Base-by-base conservation (phyloP, 2,888 invertebrate species). In the Suillia variegata region DNA sequence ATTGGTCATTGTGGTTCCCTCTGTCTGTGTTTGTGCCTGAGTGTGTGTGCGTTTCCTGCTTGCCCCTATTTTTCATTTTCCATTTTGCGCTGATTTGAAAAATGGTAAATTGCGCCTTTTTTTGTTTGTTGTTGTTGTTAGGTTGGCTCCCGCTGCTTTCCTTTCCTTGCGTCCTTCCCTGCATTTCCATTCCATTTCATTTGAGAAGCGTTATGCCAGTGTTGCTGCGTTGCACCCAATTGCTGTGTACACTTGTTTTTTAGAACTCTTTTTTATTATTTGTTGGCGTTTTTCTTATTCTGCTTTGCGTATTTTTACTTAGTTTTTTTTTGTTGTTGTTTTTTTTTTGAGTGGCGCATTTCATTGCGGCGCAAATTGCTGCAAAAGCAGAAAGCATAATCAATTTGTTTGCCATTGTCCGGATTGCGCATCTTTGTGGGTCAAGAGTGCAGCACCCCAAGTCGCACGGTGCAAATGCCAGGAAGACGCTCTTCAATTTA, bases 141-240 rank as follows among this genome's bases (percentile, higher is more conserved):
- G 3, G 6, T 38, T 38, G 13, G 38, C 4, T 13, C n/a, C 13
- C n/a, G 38, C 38, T 10, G n/a, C n/a, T n/a, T n/a, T n/a, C n/a
- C n/a, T n/a, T n/a, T n/a, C n/a, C n/a, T n/a, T n/a, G n/a, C n/a
- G n/a, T n/a, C n/a, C n/a, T n/a, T n/a, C n/a, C n/a, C n/a, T n/a
- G n/a, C n/a, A n/a, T n/a, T n/a, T n/a, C n/a, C n/a, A n/a, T n/a
- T n/a, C n/a, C n/a, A n/a, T n/a, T n/a, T n/a, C n/a, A n/a, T n/a
- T n/a, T n/a, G n/a, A n/a, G n/a, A n/a, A n/a, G n/a, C n/a, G n/a
- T n/a, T n/a, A n/a, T n/a, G n/a, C 38, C n/a, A 38, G 38, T 38
- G 38, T 38, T n/a, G 38, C 38, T 13, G 38, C n/a, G 38, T n/a
- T n/a, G n/a, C n/a, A n/a, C n/a, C 38, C 38, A 38, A 38, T 38